phyloP scores from a whole-genome alignment of 2,888 invertebrate species.

The Rhimphoctona megacephalus region DNA sequence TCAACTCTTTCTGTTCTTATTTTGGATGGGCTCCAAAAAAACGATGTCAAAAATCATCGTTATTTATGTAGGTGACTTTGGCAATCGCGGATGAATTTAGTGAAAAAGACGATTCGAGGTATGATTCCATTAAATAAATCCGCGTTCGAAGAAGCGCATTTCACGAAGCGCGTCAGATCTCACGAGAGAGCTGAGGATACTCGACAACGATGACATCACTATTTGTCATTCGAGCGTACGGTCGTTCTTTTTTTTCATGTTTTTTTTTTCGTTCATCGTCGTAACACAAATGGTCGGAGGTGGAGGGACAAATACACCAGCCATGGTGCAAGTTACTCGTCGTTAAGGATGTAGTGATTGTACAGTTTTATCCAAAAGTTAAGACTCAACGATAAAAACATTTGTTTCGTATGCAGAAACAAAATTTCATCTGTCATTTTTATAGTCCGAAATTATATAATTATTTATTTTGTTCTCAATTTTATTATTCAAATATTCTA shows the following conservation, averaged over 20 bases:
- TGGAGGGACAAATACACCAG: constrained; percentile 28
- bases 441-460: background rate
- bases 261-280: constrained; percentile 27
- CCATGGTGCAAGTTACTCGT: constrained; percentile 37
- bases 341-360: background rate
- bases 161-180: constrained; percentile 17
- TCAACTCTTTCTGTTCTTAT: background rate
- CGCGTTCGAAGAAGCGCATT: constrained; percentile 17
- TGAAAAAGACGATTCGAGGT: constrained; percentile 20
- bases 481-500: background rate
- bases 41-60: background rate
- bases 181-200: constrained; percentile 14
- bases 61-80: constrained; percentile 36
- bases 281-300: constrained; percentile 59
- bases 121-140: constrained; percentile 33
- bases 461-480: background rate
- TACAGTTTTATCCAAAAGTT: background rate
- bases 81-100: constrained; percentile 20
- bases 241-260: constrained; percentile 37
- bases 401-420: background rate
- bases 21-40: background rate
- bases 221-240: constrained; percentile 60
- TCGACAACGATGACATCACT: constrained; percentile 67
- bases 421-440: background rate
- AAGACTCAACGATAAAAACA: background rate